Base-by-base conservation (phyloP, 2,888 invertebrate genomes). In the Dexiosoma caninum region DNA sequence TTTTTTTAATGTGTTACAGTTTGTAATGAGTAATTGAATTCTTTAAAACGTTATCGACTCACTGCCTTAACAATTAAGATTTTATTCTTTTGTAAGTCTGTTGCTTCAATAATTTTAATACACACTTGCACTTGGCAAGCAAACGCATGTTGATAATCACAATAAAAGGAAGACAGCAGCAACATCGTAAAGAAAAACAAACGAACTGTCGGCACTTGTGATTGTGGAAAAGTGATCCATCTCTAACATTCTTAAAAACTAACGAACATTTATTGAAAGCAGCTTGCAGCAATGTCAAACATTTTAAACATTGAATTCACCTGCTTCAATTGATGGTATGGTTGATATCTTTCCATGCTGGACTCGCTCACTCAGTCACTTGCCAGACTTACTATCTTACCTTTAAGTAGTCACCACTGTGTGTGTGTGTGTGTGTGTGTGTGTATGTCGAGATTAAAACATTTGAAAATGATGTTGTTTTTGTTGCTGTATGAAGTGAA, bases 221-320 rank as follows among this genome's bases (percentile, higher is more conserved):
- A 74, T 77, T 77, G 70, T 71, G 62, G 59, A 49, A 77, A 51
- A 70, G 64, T 74, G 72, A 69, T 74, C 67, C 71, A 75, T 79
- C 79, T 78, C 42, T n/a, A 76, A 76, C 80, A 81, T 76, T 81
- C 67, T 67, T 35, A 53, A 76, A 55, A 60, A 67, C 16, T 67
- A 72, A 81, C 69, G 62, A 72, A 77, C 81, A 69, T 70, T 75
- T 80, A 80, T 76, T 80, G 76, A 67, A 80, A 77, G 62, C 81
- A 77, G 69, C 70, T 67, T 51, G 42, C 67, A 71, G 77, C 77
- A 67, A 81, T 81, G 69, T 67, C 77, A 81, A 81, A 81, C 81
- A 77, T 74, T 81, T 81, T 69, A 77, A 77, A 64, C 72, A 81
- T 77, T 69, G 69, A 81, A 81, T 81, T 81, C 81, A 81, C 81